Conservation (phyloP, 2,797 vertebrate species). For the Amblyopsis hoosieri region DNA sequence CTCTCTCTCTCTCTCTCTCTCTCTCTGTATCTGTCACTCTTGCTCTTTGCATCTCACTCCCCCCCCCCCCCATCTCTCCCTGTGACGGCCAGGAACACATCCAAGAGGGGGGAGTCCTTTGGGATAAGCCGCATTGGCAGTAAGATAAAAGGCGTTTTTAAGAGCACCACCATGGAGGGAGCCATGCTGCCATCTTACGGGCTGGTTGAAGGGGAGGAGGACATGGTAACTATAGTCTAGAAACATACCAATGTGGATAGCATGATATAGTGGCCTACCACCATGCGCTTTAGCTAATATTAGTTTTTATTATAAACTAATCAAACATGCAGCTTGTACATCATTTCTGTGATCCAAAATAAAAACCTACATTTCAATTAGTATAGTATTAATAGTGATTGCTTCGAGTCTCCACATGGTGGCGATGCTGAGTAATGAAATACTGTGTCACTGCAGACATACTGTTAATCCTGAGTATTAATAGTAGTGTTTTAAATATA, state of each 20-base stretch:
- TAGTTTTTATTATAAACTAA: too few species aligned
- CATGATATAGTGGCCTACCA: neutral
- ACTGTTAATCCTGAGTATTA: neutral
- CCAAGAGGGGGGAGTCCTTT: conserved; percentile 92
- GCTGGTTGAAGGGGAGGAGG: conserved; percentile 88
- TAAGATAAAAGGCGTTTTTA: conserved; percentile 96
- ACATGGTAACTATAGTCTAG: conserved; percentile 81
- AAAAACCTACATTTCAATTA: neutral
- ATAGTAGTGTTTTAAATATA: neutral
- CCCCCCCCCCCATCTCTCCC: neutral
- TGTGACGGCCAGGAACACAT: conserved; percentile 81
- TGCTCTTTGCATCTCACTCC: too few species aligned
- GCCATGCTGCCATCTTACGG: conserved; percentile 91
- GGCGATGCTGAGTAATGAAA: conserved; percentile 41
- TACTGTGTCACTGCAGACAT: neutral
- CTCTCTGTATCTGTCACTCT: too few species aligned
- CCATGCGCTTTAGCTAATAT: neutral
- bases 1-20: too few species aligned
- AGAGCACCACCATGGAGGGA: conserved; percentile 95
- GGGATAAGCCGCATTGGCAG: conserved; percentile 94
- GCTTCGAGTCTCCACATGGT: conserved; percentile 36
- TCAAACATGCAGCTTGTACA: too few species aligned
- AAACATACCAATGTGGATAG: neutral
- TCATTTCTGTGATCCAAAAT: too few species aligned
- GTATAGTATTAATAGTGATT: neutral